Conservation (phyloP, 2,888 invertebrate genomes). For the Euclidia mi region DNA sequence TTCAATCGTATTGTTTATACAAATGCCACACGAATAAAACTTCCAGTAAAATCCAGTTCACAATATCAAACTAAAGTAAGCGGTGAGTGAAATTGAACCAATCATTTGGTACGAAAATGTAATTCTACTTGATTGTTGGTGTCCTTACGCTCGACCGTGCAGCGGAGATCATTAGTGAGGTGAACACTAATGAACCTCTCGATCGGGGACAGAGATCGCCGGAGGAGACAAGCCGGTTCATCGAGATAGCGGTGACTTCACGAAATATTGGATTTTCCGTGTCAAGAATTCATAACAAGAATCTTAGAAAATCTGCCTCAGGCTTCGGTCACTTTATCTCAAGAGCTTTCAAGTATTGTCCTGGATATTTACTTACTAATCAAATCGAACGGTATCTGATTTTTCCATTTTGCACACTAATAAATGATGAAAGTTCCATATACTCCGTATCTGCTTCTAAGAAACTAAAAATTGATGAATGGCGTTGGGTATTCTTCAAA, state of each 20-base stretch:
- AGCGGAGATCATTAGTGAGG: conserved; percentile 80
- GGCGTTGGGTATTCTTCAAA: conserved; percentile 11
- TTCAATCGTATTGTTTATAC: conserved; percentile 5
- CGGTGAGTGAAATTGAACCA: conserved; percentile 36
- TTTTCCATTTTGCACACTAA: neutral
- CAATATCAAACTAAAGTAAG: neutral
- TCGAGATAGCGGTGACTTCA: conserved; percentile 61
- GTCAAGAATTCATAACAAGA: conserved; percentile 56
- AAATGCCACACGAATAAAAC: neutral
- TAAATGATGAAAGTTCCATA: neutral
- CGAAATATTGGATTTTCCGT: conserved; percentile 63
- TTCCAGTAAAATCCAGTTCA: neutral
- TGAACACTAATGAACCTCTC: conserved; percentile 84
- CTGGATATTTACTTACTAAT: conserved; percentile 21
- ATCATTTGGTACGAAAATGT: conserved; percentile 53
- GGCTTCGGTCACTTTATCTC: conserved; percentile 27
- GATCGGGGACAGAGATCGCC: conserved; percentile 71
- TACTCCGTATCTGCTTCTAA: conserved; percentile 4
- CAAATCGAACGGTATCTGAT: conserved; percentile 14
- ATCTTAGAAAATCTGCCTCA: conserved; percentile 39
- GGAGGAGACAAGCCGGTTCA: conserved; percentile 64
- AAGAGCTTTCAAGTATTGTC: conserved; percentile 28
- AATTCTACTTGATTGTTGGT: conserved; percentile 54
- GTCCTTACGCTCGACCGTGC: conserved; percentile 53
- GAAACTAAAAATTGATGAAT: conserved; percentile 6